Percentiles rank a stretch among this genome's conserved stretches.
Evolutionary conservation across 2,113 vertebrate genomes (phyloP).

Genomic region (Tylochromis polylepis): DNA sequence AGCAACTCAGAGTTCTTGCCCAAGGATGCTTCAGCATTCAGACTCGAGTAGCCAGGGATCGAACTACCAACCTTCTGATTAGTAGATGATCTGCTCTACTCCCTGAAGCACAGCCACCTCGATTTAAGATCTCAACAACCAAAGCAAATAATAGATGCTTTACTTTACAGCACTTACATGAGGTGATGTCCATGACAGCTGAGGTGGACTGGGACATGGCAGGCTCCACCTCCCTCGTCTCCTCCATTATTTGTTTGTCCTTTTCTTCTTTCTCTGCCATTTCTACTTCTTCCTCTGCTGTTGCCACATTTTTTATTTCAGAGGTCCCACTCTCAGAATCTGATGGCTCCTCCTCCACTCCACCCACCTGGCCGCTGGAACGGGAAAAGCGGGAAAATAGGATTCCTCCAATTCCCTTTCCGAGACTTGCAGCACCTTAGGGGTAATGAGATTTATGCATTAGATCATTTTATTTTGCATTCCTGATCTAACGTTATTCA

Average conservation of each 20-base stretch:
- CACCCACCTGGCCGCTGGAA: constrained; percentile 71
- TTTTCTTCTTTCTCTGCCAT: constrained; percentile 39
- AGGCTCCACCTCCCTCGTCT: constrained; percentile 43
- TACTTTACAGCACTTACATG: constrained; percentile 70
- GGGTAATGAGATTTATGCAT: not conserved
- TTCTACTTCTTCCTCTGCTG: constrained; percentile 11
- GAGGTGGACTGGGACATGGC: constrained; percentile 77
- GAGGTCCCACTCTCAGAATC: constrained; percentile 55
- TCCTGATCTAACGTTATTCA: not conserved
- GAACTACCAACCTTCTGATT: not conserved
- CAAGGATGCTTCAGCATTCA: not conserved
- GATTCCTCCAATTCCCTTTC: constrained; percentile 94
- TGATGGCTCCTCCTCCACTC: constrained; percentile 70
- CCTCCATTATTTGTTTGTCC: constrained; percentile 75
- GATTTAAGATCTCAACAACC: not conserved
- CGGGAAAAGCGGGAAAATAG: constrained; percentile 92
- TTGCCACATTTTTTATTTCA: constrained; percentile 58
- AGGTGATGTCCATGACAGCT: constrained; percentile 77
- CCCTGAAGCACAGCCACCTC: not conserved
- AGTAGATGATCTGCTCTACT: not conserved
- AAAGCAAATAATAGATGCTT: not conserved
- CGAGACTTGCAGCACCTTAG: constrained; percentile 89
- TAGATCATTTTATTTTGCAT: not conserved
- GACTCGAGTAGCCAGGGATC: not conserved
- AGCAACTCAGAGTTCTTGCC: not conserved